A percentile compares a stretch with the other conserved stretches of the same genome.
These are phyloP conservation scores for Acronicta psi DNA, from an alignment of 2,888 invertebrate genomes.

Conservation along the genomic window DNA sequence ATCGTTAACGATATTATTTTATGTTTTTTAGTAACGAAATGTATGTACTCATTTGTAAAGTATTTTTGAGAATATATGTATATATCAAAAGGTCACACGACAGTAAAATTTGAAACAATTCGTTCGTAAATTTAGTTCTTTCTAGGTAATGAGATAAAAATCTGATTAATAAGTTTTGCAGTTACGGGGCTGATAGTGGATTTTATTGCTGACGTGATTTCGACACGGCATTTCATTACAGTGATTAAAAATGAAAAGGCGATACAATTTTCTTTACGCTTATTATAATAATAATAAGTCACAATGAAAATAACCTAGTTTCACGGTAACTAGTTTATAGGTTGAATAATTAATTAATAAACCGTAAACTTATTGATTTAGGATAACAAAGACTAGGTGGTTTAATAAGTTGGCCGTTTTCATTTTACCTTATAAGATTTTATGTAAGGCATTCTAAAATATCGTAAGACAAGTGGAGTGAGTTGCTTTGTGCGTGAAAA, in stretches of 20 bases:
- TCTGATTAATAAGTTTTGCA: background rate
- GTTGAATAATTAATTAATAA: background rate
- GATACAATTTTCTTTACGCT: constrained; percentile 23
- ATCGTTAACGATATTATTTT: too few relatives aligned
- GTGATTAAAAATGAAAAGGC: constrained; percentile 9
- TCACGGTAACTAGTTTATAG: background rate
- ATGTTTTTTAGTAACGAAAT: too few relatives aligned
- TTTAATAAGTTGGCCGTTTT: too few relatives aligned
- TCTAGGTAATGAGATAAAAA: background rate
- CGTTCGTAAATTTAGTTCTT: too few relatives aligned
- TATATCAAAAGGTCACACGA: too few relatives aligned
- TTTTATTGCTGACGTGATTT: background rate
- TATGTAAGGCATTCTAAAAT: too few relatives aligned
- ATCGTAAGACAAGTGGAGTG: too few relatives aligned
- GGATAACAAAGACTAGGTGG: background rate
- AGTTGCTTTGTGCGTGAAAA: too few relatives aligned
- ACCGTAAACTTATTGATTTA: background rate
- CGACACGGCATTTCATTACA: constrained; percentile 4
- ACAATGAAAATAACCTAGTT: constrained; percentile 26
- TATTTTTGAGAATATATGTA: too few relatives aligned
- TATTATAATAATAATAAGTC: constrained; percentile 13
- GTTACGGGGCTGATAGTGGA: background rate
- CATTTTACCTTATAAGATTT: too few relatives aligned
- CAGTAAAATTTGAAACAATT: too few relatives aligned
- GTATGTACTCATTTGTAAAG: too few relatives aligned